A percentile compares a stretch with the other conserved stretches of the same genome.
Evolutionary conservation across 2,797 vertebrate species (phyloP).

Genomic region (Hozukius guyotensis): DNA sequence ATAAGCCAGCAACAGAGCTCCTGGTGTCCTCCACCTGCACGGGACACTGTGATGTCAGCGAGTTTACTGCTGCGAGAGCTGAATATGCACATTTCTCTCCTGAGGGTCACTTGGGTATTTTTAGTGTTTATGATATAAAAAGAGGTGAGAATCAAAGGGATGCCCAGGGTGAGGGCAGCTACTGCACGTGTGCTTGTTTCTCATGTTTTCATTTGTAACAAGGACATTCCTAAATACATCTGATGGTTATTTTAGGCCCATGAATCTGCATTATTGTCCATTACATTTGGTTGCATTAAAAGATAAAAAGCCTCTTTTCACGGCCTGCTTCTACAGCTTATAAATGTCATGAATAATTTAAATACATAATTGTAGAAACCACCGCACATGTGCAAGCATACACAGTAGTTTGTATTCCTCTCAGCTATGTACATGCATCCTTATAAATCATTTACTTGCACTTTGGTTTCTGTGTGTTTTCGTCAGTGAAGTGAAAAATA

Average conservation of each 20-base stretch:
- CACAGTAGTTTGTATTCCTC: constrained; percentile 23
- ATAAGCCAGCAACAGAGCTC: constrained; percentile 35
- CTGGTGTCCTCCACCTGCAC: constrained; percentile 75
- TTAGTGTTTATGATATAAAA: constrained; percentile 72
- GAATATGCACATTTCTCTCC: constrained; percentile 70
- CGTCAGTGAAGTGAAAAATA: background rate
- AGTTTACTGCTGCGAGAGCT: constrained; percentile 68
- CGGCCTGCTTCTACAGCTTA: constrained; percentile 6
- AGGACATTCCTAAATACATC: constrained; percentile 39
- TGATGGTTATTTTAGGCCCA: constrained; percentile 18
- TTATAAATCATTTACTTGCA: constrained; percentile 22
- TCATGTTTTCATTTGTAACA: constrained; percentile 19
- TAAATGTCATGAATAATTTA: constrained; percentile 52
- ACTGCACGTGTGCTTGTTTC: constrained; percentile 2
- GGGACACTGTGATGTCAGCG: constrained; percentile 78
- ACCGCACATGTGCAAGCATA: background rate
- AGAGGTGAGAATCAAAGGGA: constrained; percentile 57
- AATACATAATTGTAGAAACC: constrained; percentile 35
- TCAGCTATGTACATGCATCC: constrained; percentile 2
- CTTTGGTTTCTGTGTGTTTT: background rate
- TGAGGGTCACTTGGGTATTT: constrained; percentile 75
- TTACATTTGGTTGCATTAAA: constrained; percentile 39
- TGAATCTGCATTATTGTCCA: constrained; percentile 30
- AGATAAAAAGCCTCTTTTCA: constrained; percentile 23
- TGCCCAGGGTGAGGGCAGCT: constrained; percentile 47